Evolutionary conservation across 2,888 invertebrate genomes (phyloP).

Genomic region (Latheticus oryzae): DNA sequence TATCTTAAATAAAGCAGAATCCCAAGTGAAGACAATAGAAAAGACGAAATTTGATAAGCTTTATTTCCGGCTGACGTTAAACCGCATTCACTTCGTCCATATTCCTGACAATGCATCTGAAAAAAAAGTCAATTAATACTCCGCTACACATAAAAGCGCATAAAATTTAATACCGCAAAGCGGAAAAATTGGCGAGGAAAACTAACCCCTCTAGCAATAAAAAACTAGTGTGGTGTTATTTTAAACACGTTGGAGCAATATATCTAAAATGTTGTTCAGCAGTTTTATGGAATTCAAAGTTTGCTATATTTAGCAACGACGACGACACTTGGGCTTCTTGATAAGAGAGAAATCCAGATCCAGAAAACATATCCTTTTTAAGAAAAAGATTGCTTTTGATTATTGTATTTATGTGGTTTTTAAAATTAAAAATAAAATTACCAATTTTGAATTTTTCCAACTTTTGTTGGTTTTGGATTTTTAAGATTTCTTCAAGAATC

Average conservation of each 20-base stretch:
- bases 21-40: constrained; percentile 2
- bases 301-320: constrained; percentile 13
- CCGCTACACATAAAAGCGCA: constrained; percentile 5
- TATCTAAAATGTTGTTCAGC: constrained; percentile 22
- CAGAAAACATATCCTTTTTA: no score
- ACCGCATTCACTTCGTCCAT: constrained; percentile 58
- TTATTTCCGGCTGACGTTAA: constrained; percentile 42
- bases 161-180: constrained; percentile 24
- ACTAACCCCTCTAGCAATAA: constrained; percentile 18
- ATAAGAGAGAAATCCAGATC: no score
- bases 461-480: no score
- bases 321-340: no score
- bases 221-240: constrained; percentile 23
- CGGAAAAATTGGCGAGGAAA: constrained; percentile 16
- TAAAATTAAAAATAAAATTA: no score
- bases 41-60: constrained; percentile 4
- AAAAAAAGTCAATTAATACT: constrained; percentile 39
- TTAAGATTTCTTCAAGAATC: no score
- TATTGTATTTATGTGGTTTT: no score
- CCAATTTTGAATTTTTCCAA: no score
- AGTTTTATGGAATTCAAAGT: constrained; percentile 25
- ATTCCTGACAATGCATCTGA: constrained; percentile 60
- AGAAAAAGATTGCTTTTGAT: no score
- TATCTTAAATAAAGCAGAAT: no score
- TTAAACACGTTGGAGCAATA: constrained; percentile 30